Evolutionary conservation across 2,113 vertebrate genomes (phyloP).

Genomic region (Pachycephala philippinensis): DNA sequence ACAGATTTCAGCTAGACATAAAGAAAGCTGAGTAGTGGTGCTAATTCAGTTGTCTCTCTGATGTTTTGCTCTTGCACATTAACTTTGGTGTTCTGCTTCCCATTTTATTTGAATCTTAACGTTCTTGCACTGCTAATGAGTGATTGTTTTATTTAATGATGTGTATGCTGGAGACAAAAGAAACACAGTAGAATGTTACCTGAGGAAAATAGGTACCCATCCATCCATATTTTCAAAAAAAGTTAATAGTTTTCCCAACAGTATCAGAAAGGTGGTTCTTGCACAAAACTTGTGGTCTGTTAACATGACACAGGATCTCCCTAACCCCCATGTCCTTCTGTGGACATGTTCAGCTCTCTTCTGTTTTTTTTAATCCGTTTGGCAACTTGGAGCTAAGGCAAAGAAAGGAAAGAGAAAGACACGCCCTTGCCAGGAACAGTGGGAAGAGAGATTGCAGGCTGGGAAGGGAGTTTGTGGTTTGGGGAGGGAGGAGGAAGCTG

Average conservation of each 20-base stretch:
- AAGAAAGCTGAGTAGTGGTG: neutral
- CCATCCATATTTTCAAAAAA: neutral
- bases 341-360: neutral
- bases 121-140: neutral
- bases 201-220: neutral
- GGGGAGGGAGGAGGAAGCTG: neutral
- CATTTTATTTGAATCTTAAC: neutral
- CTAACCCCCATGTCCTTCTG: neutral
- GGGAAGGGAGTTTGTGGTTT: neutral
- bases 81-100: neutral
- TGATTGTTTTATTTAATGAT: neutral
- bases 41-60: neutral
- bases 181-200: neutral
- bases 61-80: neutral
- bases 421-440: neutral
- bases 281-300: neutral
- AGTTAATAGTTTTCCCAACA: neutral
- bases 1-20: neutral
- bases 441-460: neutral
- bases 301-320: neutral
- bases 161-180: neutral
- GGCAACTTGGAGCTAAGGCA: neutral
- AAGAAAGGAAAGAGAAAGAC: neutral
- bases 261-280: neutral
- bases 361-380: neutral